Base-by-base conservation (phyloP, 2,113 vertebrate species). In the Thymallus thymallus region DNA sequence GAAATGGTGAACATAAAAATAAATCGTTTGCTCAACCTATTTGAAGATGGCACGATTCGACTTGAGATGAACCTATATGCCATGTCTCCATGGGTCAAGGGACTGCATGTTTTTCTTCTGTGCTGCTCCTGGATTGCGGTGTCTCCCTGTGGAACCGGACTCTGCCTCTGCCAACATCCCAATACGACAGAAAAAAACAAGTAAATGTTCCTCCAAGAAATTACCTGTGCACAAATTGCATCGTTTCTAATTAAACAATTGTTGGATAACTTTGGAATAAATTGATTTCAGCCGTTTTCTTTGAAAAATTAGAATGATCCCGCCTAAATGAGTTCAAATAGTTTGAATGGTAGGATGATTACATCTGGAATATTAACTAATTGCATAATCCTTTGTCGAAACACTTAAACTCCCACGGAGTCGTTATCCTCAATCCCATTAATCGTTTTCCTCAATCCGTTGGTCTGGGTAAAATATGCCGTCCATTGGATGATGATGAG, bases 31-130 rank as follows among this genome's bases (percentile, higher is more conserved):
- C 93, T 92, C 85, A 93, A 91, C 90, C 93, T 92, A 88, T 90
- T 93, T 81, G 92, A 87, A 89, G 93, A 88, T 85, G 91, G 90
- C 91, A 88, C 91, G 81, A 88, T 87, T 81, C 92, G 89, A 83
- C 90, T 88, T 82, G 90, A 88, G 74, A 92, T 91, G 86, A 94
- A 87, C 92, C 94, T 93, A 92, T 92, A 94, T 94, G 95, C 96
- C 96, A 97, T 97, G 91, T 91, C 94, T 93, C 94, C 95, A 94
- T 95, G 91, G 92, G 87, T 89, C 91, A 91, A 89, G 80, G 88
- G 76, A 87, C 87, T 84, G 91, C 92, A 92, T 92, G 90, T 22
- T 88, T 82, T 85, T 87, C 88, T 91, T 90, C 41, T 13, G 16
- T 9, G 41, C 81, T 73, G 73, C 74, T 78, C 30, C 70, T 76